Percentiles rank a stretch among this genome's conserved stretches.
Conservation (phyloP, 1,140 invertebrate species). For the Lepidurus arcticus region DNA sequence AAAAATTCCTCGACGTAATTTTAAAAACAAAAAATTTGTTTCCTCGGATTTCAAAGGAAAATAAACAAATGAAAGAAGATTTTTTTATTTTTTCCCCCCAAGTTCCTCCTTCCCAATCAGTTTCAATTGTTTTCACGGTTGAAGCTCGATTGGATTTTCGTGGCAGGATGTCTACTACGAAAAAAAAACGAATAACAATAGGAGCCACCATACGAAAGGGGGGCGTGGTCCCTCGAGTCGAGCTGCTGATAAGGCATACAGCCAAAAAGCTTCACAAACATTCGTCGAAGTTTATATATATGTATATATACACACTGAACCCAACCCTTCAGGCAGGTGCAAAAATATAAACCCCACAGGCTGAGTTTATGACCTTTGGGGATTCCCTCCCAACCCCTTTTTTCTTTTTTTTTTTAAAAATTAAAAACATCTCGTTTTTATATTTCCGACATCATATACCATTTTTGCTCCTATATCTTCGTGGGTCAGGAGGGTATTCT, state of each 20-base stretch:
- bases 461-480: background rate
- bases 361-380: background rate
- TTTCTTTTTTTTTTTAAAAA: background rate
- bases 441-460: background rate
- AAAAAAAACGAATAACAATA: conserved; percentile 14
- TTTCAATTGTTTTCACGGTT: conserved; percentile 18
- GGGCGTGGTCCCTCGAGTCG: conserved; percentile 1
- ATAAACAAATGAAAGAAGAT: background rate
- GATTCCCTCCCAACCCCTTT: background rate
- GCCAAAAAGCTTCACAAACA: background rate
- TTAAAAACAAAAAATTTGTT: too few species aligned
- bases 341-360: background rate
- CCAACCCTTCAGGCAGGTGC: background rate
- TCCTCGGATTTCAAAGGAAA: background rate
- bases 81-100: background rate
- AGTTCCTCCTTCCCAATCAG: background rate
- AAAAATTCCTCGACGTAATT: too few species aligned
- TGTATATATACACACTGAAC: background rate
- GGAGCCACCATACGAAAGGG: background rate
- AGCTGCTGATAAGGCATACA: background rate
- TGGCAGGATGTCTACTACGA: background rate
- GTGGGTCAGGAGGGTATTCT: background rate
- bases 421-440: background rate
- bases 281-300: background rate
- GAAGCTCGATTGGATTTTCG: background rate